Conservation (phyloP, 2,888 invertebrate genomes). For the Zonitis immaculata region DNA sequence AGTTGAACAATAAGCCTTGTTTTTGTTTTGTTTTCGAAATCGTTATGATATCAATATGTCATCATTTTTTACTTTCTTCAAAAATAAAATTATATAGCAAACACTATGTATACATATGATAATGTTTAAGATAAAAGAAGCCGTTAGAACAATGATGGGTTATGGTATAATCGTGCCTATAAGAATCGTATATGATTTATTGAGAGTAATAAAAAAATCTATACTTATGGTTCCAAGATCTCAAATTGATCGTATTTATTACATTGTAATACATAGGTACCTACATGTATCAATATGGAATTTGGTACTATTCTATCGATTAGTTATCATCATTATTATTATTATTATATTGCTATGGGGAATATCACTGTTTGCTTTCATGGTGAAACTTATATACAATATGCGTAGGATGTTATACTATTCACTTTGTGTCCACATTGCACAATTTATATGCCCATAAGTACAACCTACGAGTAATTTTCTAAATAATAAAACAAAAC, state of each 20-base stretch:
- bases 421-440: constrained; percentile 16
- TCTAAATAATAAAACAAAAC: background rate
- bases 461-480: constrained; percentile 11
- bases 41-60: too few species aligned
- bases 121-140: background rate
- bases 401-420: constrained; percentile 11
- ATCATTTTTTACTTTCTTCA: too few species aligned
- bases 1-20: too few species aligned
- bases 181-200: background rate
- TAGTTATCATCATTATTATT: background rate
- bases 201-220: too few species aligned
- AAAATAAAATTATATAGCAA: background rate
- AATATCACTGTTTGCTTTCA: constrained; percentile 15
- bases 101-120: background rate
- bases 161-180: background rate
- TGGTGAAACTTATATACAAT: constrained; percentile 2
- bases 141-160: constrained; percentile 1
- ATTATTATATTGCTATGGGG: background rate
- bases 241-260: too few species aligned
- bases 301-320: background rate
- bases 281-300: too few species aligned
- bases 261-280: too few species aligned
- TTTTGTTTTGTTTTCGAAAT: too few species aligned
- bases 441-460: constrained; percentile 14
- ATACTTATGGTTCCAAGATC: too few species aligned